These are phyloP conservation scores for Hirundichthys speculiger DNA, from an alignment of 2,113 vertebrate species.

Conservation along the genomic window DNA sequence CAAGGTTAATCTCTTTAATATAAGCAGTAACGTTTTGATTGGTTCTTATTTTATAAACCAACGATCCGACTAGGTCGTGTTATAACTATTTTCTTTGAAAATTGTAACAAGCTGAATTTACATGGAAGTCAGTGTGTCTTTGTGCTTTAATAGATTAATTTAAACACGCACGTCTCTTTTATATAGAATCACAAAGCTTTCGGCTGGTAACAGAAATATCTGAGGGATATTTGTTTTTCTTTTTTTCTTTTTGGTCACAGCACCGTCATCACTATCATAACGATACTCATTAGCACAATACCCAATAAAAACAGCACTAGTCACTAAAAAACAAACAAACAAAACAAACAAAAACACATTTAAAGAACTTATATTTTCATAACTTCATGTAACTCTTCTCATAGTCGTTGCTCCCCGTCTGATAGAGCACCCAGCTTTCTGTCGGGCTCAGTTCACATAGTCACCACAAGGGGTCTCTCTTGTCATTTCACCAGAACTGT, in stretches of 20 bases:
- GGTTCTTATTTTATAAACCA: not conserved
- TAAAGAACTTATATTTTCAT: not conserved
- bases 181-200: no score
- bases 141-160: no score
- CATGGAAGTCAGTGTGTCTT: no score
- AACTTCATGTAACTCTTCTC: conserved; percentile 53
- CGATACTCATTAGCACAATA: not conserved
- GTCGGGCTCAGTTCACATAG: conserved; percentile 8
- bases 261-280: not conserved
- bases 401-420: not conserved
- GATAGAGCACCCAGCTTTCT: not conserved
- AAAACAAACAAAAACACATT: no score
- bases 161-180: no score
- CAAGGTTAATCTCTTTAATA: conserved; percentile 6
- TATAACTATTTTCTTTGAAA: not conserved
- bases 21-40: not conserved
- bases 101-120: not conserved
- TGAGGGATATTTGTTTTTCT: no score
- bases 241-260: no score
- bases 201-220: no score
- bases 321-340: not conserved
- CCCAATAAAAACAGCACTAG: not conserved
- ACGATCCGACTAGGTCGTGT: conserved; percentile 20
- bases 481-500: conserved; percentile 58
- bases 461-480: conserved; percentile 75